A percentile compares a stretch with the other conserved stretches of the same genome.
Conservation (phyloP, 2,797 vertebrate species). For the Microtus agrestis region DNA sequence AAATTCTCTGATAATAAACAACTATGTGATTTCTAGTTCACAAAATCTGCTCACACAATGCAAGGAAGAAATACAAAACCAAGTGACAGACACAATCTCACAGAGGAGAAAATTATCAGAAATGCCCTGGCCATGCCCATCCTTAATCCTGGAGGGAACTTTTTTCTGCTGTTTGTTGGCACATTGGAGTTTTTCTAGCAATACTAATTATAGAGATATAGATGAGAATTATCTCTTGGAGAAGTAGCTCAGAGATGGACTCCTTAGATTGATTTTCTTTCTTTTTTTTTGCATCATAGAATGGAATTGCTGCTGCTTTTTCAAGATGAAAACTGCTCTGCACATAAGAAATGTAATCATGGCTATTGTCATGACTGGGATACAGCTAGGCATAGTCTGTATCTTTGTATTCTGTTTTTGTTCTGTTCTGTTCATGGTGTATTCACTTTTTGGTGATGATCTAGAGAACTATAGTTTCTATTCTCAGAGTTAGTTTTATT, state of each 20-base stretch:
- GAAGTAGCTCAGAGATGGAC: not conserved
- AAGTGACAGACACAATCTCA: not conserved
- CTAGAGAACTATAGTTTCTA: not conserved
- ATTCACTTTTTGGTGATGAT: not conserved
- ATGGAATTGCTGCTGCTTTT: not conserved
- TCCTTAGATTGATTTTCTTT: conserved; percentile 8
- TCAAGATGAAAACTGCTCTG: conserved; percentile 31
- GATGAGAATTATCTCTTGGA: not conserved
- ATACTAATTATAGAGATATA: not conserved
- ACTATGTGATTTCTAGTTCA: not conserved
- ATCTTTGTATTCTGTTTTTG: not conserved
- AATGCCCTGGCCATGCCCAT: not conserved
- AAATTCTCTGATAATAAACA: not conserved
- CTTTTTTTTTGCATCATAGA: conserved; percentile 25
- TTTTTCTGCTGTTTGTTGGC: not conserved
- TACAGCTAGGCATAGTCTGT: not conserved
- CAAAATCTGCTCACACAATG: not conserved
- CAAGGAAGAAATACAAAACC: not conserved
- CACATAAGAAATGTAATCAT: conserved; percentile 52
- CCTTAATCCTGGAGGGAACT: not conserved
- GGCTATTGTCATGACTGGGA: not conserved
- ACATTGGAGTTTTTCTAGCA: not conserved
- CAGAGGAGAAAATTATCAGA: not conserved
- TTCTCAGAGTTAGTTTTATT: not conserved
- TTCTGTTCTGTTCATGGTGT: not conserved